Percentiles rank a stretch among this genome's conserved stretches.
Conservation (phyloP, 2,113 vertebrate species). For the Tympanuchus pallidicinctus region DNA sequence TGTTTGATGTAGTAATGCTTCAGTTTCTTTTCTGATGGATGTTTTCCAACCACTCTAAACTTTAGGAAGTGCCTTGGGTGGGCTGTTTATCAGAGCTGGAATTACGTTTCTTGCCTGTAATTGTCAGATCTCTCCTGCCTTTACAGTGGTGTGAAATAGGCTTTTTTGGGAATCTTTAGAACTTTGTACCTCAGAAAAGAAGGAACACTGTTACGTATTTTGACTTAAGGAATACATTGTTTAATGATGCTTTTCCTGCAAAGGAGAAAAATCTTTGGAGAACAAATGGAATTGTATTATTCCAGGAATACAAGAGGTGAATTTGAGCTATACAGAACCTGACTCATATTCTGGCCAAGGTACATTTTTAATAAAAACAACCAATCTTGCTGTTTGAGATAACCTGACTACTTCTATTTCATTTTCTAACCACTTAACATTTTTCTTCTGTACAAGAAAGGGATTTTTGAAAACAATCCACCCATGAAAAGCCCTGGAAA, state of each 20-base stretch:
- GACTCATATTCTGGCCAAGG: conserved; percentile 62
- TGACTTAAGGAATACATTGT: conserved; percentile 31
- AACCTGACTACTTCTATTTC: conserved; percentile 12
- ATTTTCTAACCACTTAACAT: conserved; percentile 42
- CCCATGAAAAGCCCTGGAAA: conserved; percentile 17
- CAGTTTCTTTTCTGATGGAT: not conserved
- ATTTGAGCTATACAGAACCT: conserved; percentile 3
- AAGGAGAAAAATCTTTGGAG: conserved; percentile 15
- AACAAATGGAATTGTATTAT: conserved; percentile 67
- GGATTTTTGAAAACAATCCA: conserved; percentile 37
- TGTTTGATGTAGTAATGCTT: not conserved
- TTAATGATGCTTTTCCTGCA: conserved; percentile 50
- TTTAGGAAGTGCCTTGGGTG: not conserved
- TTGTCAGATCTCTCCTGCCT: not conserved
- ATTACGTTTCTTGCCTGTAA: not conserved
- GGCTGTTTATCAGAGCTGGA: not conserved
- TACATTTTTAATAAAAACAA: conserved; percentile 53
- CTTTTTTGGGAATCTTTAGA: not conserved
- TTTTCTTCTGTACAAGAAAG: conserved; percentile 13
- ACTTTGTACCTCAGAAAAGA: not conserved
- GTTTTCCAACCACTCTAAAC: not conserved
- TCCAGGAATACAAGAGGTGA: conserved; percentile 33
- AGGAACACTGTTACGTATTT: not conserved
- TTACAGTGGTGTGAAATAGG: not conserved
- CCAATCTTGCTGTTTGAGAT: conserved; percentile 3